phyloP scores from a whole-genome alignment of 2,888 invertebrate genomes.

The Latheticus oryzae region DNA sequence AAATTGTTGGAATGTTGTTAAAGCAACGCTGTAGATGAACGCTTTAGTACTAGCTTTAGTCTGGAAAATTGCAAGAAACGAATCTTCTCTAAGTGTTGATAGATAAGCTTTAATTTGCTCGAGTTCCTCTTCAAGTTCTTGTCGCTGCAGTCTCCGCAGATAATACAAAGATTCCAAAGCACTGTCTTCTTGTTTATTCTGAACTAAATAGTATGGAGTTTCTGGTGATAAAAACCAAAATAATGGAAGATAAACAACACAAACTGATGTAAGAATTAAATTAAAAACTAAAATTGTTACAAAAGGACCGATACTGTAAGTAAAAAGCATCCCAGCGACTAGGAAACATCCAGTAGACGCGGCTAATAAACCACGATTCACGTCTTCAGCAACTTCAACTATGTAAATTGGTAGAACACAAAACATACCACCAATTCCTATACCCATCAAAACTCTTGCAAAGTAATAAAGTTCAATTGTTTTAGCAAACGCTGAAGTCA shows the following conservation, averaged over 20 bases:
- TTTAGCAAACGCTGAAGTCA: conserved; percentile 71
- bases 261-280: conserved; percentile 4
- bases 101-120: conserved; percentile 12
- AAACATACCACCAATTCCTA: conserved; percentile 77
- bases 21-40: conserved; percentile 10
- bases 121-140: conserved; percentile 18
- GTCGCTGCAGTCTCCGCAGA: conserved; percentile 3
- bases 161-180: conserved; percentile 56
- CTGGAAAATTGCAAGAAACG: conserved; percentile 12
- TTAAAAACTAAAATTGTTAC: conserved; percentile 25
- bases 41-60: conserved; percentile 21
- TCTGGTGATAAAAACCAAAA: conserved; percentile 24
- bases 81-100: conserved; percentile 2
- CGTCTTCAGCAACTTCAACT: conserved; percentile 85
- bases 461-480: conserved; percentile 68
- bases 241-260: conserved; percentile 1
- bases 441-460: conserved; percentile 72
- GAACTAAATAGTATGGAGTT: conserved; percentile 19
- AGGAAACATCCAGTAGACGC: conserved; percentile 68
- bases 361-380: conserved; percentile 83
- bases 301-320: conserved; percentile 14
- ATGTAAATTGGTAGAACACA: conserved; percentile 86
- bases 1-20: conserved; percentile 29
- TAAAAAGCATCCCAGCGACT: conserved; percentile 15
- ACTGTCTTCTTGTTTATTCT: conserved; percentile 64